Base-by-base conservation (phyloP, 1,140 invertebrate species). In the Nasonia vitripennis region DNA sequence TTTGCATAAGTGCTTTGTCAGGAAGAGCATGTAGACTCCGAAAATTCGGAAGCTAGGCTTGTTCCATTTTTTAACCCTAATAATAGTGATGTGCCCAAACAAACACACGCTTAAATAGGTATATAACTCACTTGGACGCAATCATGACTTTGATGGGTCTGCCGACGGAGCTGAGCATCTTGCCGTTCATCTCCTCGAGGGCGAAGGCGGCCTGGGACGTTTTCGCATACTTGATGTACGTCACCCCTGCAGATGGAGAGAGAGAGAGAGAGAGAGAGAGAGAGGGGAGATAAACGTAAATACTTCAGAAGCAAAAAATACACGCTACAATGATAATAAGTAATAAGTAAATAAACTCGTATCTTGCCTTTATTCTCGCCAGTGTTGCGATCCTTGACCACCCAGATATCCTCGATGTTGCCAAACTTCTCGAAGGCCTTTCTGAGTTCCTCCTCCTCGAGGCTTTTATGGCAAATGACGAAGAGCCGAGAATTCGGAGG, bases 141-240 rank as follows among this genome's bases (percentile, higher is more conserved):
- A 98, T 96, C 94, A 98, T 96, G 78, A 98, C 98, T 95, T 98
- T 98, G 1, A 98, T 94, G 17, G 97, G 97, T 90, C 97, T 95
- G 34, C 95, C 95, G 79, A 95, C 94, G 86, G 95, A 95, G 73
- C 95, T 95, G 81, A 98, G 94, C 87, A 94, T 95, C 92, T 96
- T 96, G 12, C 97, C 96, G 93, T 98, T 98, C 95, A 98, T 96
- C 88, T 96, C 95, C 92, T 98, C 96, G 82, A 98, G 95, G 14
- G 97, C 97, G 83, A 94, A 94, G 4, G 97, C 97, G 20, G 97
- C 97, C 92, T 97, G 96, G 0, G 97, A 97, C 1, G 97, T 98
- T 93, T 97, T 98, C 1, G 94, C 94, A 92, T 96, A 98, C 92
- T 98, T 97, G 5, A 98, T 96, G 89, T 98, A 98, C 0, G 97